Base-by-base conservation (phyloP, 2,797 vertebrate species). In the Chelidonichthys spinosus region DNA sequence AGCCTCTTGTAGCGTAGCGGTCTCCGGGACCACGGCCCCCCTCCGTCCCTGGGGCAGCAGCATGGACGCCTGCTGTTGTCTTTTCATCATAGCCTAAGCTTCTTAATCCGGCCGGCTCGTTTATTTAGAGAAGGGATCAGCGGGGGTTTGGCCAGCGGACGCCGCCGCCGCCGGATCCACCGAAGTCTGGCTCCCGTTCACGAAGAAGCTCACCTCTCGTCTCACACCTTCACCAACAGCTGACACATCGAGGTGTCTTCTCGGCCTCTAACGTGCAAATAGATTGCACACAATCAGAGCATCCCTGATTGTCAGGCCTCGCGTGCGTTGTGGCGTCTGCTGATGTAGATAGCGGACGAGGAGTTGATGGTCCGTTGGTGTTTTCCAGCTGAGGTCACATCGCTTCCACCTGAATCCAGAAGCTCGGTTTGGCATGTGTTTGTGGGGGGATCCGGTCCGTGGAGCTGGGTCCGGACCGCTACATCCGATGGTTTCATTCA, bases 71-170 rank as follows among this genome's bases (percentile, higher is more conserved):
- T 71, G 49, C 87, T 94, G 92, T 95, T 95, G 92, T 92, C 90
- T 94, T 95, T 95, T 94, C 92, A 93, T 95, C 89, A 93, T 85
- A 56, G 79, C 49, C 63, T 91, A 90, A 93, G 78, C 89, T 76
- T 63, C 44, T 79, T 92, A 91, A 95, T 93, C 91, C 86, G 18
- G 76, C 11, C 2, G 81, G 85, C 88, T 85, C 35, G 81, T 92
- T 93, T 93, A 92, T 92, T 92, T 92, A 85, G 84, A 89, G 73
- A 84, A 85, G 86, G 85, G 89, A 90, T 93, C 88, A 84, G 61
- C 69, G 43, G 80, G 77, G 83, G 72, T 85, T 87, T 88, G 85
- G 76, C 85, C 77, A 63, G 75, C 18, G 73, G 79, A 78, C 42
- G n/a, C 82, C 56, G 47, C 82, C 56, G 47, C 79, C 82, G 87